Evolutionary conservation across 2,888 invertebrate genomes (phyloP), one percentile per base, ranked within the genome.

Genomic region (Deroplatys truncata): DNA sequence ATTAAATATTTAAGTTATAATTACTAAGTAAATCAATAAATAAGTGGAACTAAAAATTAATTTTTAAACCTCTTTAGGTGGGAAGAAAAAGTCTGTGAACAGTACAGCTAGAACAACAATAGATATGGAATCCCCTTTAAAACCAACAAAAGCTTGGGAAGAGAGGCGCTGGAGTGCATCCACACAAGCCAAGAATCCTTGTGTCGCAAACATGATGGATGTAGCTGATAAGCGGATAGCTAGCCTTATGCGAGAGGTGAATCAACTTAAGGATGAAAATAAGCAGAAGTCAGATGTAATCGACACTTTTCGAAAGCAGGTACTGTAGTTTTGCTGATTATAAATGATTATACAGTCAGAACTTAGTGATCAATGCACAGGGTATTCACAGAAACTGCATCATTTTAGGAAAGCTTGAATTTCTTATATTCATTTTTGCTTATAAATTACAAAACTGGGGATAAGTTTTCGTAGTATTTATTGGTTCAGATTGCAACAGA

Each of bases 231-330:
- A 93, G 31, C 94, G 94, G 91, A 92, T 94, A 29, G 92, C 93
- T 56, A 92, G 92, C 91, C 91, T 95, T 2, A 93, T 93, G 83
- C 93, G 93, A 90, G 93, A 94, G 89, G 92, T 94, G 0, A 93
- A 93, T 84, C 93, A 93, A 88, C 92, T 94, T 28, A 93, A 93
- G 88, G 94, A 94, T 8, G 93, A 94, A 89, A 92, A 92, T 89
- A 89, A 92, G 49, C 92, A 93, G 86, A 91, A 93, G 88, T 90
- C 92, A 43, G 93, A 93, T 91, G 91, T 92, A 56, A 93, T 94
- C 89, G 93, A 93, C 85, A 92, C 93, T 85, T 93, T 93, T 90
- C 93, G 94, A 91, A 93, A 93, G 84, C 94, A 94, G 92, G 94
- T 94, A 91, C 90, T 88, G 91, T 9, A 49, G 28, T 43, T 28